Base-by-base conservation (phyloP, 2,113 vertebrate genomes). In the Ramphastos sulfuratus region DNA sequence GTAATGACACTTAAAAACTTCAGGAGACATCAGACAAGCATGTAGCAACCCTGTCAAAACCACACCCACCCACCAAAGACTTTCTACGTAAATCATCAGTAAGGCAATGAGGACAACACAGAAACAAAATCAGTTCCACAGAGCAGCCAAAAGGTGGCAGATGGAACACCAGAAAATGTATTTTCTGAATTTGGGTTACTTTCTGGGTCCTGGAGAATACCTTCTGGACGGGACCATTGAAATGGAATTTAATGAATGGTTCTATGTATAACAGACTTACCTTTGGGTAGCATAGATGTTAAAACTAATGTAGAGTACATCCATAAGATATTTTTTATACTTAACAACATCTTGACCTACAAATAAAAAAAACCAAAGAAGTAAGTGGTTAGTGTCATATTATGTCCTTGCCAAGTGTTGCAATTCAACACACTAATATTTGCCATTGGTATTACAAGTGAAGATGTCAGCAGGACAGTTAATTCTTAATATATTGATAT, bases 301-400 rank as follows among this genome's bases (percentile, higher is more conserved):
- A 98, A 95, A 94, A 97, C 97, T 87, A 98, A 97, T 0, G 98
- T 96, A 82, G 96, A 99, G 87, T 92, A 98, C 82, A 99, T 97
- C 98, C 99, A 99, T 95, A 99, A 97, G 97, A 99, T 97, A 87
- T 97, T 98, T 95, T 98, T 99, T 97, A 99, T 97, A 96, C 98
- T 98, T 96, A 98, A 97, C 96, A 98, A 94, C 99, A 99, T 99
- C 98, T 99, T 98, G 97, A 94, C 95, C 97, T 99, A 97, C 80
- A 83, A 96, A 96, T 46, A 94, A 93, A 87, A 89, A 94, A 93
- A 46, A 46, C 42, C 87, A 97, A 82, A 80, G n/a, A 72, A 94
- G 59, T 10, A 76, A 61, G 12, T 15, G 8, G 58, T 95, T 90
- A 97, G 55, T 80, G 81, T 37, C 90, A 69, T 66, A 30, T 6